Evolutionary conservation across 23 tunicate genomes (phyloP), one percentile per base, ranked within the genome.

Genomic region (Diplosoma virens): DNA sequence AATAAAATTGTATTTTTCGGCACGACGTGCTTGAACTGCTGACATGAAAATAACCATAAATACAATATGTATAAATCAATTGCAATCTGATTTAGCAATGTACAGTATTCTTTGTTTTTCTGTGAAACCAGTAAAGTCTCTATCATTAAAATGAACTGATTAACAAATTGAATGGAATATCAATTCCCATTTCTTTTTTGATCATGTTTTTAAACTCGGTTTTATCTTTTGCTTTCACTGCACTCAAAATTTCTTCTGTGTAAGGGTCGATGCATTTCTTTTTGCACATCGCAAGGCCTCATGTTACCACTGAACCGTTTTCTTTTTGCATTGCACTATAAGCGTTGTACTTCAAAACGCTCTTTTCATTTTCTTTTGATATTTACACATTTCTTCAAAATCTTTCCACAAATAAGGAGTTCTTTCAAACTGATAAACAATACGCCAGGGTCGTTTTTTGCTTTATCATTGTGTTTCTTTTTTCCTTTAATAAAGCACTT

Each of bases 321-420:
- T 47, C 35, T 3, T 9, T 72, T 16, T 72, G 34, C 4, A 72
- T 20, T 24, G 29, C 26, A 32, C 47, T 48, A 4, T 47, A 27
- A 3, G 78, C 60, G 61, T 72, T 72, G 32, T 72, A 11, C 33
- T 72, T 72, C 59, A 72, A 48, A 72, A 72, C 47, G 25, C 61
- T 47, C 24, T 2, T 9, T 3, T 72, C 78, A 28, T 16, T 4
- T 34, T 68, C 55, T 48, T 72, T 25, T 72, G 78, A 26, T 23
- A 72, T 5, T 47, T 61, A 26, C 60, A 72, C 78, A 72, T 72
- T 2, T 3, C 22, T 21, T 48, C 20, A 27, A 72, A 72, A 48
- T 47, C 78, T 30, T 48, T 36, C 6, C 16, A 3, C n/a, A 27
- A 25, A 11, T 24, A 4, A 3, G 60, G 61, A 32, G 60, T 47